phyloP scores from a whole-genome alignment of 2,888 invertebrate genomes.

The Rhingia rostrata region DNA sequence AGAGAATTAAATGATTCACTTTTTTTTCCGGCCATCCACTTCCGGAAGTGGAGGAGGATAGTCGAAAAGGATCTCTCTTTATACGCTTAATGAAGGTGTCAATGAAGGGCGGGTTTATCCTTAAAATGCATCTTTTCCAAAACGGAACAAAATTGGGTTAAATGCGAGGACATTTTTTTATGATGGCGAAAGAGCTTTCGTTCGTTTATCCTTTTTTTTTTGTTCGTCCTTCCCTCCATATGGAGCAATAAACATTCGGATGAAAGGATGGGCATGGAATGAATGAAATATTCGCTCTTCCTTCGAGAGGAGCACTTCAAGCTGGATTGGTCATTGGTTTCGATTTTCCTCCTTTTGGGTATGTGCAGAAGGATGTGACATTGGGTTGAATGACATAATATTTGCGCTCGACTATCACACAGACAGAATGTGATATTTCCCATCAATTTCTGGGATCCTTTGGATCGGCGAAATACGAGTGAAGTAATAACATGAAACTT shows the following conservation, averaged over 20 bases:
- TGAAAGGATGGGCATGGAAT: conserved; percentile 57
- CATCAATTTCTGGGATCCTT: conserved; percentile 29
- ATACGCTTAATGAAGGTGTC: conserved; percentile 68
- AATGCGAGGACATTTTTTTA: conserved; percentile 31
- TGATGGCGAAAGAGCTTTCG: background rate
- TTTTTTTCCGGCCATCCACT: background rate
- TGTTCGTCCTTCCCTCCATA: background rate
- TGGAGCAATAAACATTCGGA: conserved; percentile 61
- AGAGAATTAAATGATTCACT: conserved; percentile 68
- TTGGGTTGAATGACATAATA: conserved; percentile 66
- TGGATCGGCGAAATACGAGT: conserved; percentile 11
- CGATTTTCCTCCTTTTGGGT: conserved; percentile 17
- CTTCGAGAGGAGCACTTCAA: conserved; percentile 31
- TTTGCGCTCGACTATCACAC: conserved; percentile 32
- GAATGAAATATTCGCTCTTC: conserved; percentile 56
- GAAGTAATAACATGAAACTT: conserved; percentile 45
- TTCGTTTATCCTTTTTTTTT: conserved; percentile 1
- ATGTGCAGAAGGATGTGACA: conserved; percentile 1
- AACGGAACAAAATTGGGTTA: conserved; percentile 47
- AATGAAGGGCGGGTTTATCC: conserved; percentile 52
- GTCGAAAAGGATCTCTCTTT: conserved; percentile 53
- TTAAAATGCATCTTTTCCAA: conserved; percentile 28
- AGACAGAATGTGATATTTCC: conserved; percentile 13
- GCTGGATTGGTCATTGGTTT: conserved; percentile 62
- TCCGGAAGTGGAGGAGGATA: background rate